phyloP scores from a whole-genome alignment of 2,797 vertebrate species.

The Sebastolobus alascanus region DNA sequence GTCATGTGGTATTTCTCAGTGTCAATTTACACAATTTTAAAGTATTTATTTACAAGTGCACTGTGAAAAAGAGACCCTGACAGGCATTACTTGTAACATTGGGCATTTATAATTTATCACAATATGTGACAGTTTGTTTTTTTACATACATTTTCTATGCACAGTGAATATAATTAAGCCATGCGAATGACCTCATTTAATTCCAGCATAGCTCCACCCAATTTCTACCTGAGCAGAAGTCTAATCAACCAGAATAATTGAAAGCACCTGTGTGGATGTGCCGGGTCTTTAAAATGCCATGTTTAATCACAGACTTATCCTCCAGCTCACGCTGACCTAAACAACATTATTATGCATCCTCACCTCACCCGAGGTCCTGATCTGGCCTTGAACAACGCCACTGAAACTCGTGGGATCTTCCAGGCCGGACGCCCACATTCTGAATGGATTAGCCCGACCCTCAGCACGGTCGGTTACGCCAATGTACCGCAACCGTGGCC shows the following conservation, averaged over 20 bases:
- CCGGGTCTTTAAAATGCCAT: neutral
- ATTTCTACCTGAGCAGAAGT: neutral
- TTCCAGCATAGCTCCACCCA: neutral
- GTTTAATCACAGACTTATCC: neutral
- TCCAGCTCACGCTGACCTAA: neutral
- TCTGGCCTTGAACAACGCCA: constrained; percentile 11
- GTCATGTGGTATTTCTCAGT: neutral
- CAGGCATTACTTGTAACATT: neutral
- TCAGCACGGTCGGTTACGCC: constrained; percentile 7
- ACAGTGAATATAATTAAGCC: neutral
- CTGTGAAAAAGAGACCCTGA: neutral
- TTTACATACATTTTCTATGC: neutral
- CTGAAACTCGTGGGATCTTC: constrained; percentile 11
- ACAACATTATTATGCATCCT: neutral
- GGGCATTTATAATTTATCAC: neutral
- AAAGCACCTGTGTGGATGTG: neutral
- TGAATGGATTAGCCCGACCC: constrained; percentile 18
- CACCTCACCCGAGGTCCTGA: constrained; percentile 10
- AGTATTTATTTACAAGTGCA: neutral
- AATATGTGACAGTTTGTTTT: neutral
- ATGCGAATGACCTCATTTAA: neutral
- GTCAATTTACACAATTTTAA: neutral
- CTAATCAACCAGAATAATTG: neutral
- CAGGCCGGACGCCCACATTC: constrained; percentile 8
- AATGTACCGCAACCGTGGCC: constrained; percentile 20